Evolutionary conservation across 2,797 vertebrate species (phyloP).

Genomic region (Anguilla megastoma): DNA sequence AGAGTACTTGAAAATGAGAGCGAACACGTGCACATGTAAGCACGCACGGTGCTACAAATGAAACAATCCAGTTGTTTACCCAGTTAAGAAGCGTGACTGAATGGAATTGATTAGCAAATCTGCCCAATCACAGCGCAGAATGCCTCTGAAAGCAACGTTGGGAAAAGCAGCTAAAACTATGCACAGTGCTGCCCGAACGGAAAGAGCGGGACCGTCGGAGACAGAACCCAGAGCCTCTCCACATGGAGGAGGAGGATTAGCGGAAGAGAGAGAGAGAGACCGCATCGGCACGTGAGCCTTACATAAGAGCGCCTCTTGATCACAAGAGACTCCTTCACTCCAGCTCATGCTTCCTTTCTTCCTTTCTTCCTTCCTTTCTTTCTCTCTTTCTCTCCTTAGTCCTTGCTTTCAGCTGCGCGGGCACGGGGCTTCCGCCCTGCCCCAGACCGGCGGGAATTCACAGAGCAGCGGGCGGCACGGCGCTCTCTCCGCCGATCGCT

Average conservation of each 20-base stretch:
- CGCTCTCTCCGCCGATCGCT: background rate
- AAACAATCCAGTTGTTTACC: background rate
- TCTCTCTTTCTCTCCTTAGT: background rate
- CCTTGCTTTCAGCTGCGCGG: background rate
- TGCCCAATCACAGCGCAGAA: background rate
- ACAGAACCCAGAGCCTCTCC: background rate
- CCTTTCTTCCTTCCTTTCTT: background rate
- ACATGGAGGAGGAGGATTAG: background rate
- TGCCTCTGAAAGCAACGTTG: background rate
- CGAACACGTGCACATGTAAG: background rate
- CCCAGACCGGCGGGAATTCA: background rate
- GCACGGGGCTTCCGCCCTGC: background rate
- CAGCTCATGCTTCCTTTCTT: background rate
- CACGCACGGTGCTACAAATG: background rate
- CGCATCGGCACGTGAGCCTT: background rate
- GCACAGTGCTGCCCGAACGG: background rate
- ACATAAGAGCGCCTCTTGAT: background rate
- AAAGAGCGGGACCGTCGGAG: background rate
- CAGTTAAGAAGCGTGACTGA: conserved; percentile 4
- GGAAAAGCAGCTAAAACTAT: background rate
- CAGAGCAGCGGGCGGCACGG: background rate
- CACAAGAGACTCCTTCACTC: background rate
- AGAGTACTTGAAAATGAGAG: background rate
- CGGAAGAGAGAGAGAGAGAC: background rate
- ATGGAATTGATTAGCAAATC: background rate